These are phyloP conservation scores for Apis florea DNA, from an alignment of 1,140 invertebrate species.

Conservation along the genomic window DNA sequence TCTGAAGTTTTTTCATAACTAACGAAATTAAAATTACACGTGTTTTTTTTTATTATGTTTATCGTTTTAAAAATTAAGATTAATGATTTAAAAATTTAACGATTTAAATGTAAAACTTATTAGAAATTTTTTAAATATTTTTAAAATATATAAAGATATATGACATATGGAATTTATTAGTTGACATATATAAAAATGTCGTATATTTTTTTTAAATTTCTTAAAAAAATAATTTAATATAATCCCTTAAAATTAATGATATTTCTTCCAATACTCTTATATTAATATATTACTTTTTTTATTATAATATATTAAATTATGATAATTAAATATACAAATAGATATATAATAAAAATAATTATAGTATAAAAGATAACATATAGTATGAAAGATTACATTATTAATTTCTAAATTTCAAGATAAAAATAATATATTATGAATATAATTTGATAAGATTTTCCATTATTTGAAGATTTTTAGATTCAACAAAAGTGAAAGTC, in stretches of 20 bases:
- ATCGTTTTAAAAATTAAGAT: neutral
- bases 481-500: slow-evolving; percentile 46
- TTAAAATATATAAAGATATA: neutral
- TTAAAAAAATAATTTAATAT: too few species aligned
- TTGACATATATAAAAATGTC: neutral
- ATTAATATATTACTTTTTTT: neutral
- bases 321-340: neutral
- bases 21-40: neutral
- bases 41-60: neutral
- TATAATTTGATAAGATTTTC: neutral
- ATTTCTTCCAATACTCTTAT: neutral
- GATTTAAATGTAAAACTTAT: neutral
- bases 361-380: too few species aligned
- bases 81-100: neutral
- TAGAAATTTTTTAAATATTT: neutral
- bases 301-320: neutral
- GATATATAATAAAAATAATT: neutral
- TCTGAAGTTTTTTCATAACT: slow-evolving; percentile 7
- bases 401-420: neutral
- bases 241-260: neutral
- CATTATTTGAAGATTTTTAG: neutral
- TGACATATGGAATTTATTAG: slow-evolving; percentile 35
- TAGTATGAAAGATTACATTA: neutral
- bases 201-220: neutral
- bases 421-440: neutral